Conservation (phyloP, 2,888 invertebrate species). For the Philopedon plagiatum region DNA sequence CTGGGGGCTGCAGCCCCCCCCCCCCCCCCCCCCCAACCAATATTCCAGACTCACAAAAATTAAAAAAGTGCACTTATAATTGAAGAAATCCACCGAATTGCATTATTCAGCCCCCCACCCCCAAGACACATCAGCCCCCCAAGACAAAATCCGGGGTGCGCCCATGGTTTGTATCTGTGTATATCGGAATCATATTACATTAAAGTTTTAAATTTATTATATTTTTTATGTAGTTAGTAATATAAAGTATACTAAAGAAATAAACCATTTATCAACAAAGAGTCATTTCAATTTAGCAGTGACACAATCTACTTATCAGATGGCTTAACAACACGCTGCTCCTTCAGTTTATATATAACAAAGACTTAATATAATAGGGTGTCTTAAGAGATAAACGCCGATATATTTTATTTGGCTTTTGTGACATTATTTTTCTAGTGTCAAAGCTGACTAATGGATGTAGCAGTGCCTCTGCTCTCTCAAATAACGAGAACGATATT, state of each 20-base stretch:
- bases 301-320: slow-evolving; percentile 6
- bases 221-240: too few species aligned
- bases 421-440: slow-evolving; percentile 64
- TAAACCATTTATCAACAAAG: neutral
- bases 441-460: slow-evolving; percentile 67
- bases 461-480: slow-evolving; percentile 53
- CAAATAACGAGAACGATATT: slow-evolving; percentile 61
- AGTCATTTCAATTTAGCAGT: neutral
- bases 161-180: too few species aligned
- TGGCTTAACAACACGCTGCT: slow-evolving; percentile 5
- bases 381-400: slow-evolving; percentile 62
- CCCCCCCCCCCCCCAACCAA: too few species aligned
- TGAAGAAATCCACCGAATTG: too few species aligned
- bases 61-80: too few species aligned
- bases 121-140: too few species aligned
- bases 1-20: too few species aligned
- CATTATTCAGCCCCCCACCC: too few species aligned
- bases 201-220: too few species aligned
- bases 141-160: too few species aligned
- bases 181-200: too few species aligned
- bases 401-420: slow-evolving; percentile 65
- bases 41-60: too few species aligned
- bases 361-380: slow-evolving; percentile 41
- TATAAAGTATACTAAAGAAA: neutral
- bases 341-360: slow-evolving; percentile 17